Base-by-base conservation (phyloP, 2,888 invertebrate species). In the Theodoxus fluviatilis region DNA sequence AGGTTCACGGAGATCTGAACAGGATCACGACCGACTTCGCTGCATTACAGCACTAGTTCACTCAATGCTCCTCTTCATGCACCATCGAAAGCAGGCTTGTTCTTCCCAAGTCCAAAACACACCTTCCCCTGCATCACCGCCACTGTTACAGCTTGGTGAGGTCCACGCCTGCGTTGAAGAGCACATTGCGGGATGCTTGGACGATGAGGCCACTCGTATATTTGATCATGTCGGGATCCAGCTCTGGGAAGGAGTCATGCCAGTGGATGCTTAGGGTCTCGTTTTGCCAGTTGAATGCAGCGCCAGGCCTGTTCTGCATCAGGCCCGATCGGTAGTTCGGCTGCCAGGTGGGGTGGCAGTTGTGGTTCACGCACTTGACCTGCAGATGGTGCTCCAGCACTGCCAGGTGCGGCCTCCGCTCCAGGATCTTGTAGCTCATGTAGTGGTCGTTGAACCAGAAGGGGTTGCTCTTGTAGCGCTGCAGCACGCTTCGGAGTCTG, bases 271-370 rank as follows among this genome's bases (percentile, higher is more conserved):
- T 67, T 49, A 73, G 28, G 1, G 73, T 71, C 7, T 73, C 73
- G 6, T 59, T 63, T 55, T 49, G 37, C 73, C 73, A 73, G 22
- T 65, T 64, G 65, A 73, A 73, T 12, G 15, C 31, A 18, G 33
- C 22, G 0, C 73, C 71, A 4, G 73, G 71, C 33, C 63, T 69
- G 61, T 73, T 73, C 64, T 71, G 67, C 37, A 64, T 37, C 4
- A 68, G 52, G n/a, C 38, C 33, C 2, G 73, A 73, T 4, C 73
- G 65, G 43, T 71, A 73, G 15, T 55, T 70, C 0, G 55, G 55
- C n/a, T 71, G 68, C 73, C 73, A 73, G 9, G 69, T 71, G 0
- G 73, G 73, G 57, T 73, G 73, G 65, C 73, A 73, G 69, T 73
- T 73, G 65, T 73, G 71, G 68, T 73, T 73, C 12, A 73, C 52